Conservation (phyloP, 2,888 invertebrate genomes). For the Drosophila neoperkinsi region DNA sequence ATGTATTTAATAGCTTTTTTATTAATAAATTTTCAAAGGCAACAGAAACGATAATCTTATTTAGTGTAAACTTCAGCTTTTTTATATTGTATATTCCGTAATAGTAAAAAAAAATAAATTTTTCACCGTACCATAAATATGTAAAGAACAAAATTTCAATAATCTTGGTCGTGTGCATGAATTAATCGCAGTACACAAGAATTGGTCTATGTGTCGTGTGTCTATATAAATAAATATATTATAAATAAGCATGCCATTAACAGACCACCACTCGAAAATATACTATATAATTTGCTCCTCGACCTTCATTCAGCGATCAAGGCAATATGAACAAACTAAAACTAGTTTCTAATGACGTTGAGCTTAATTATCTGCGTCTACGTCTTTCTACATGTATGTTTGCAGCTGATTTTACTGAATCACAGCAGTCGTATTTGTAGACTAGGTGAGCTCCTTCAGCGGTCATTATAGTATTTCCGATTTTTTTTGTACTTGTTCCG, state of each 20-base stretch:
- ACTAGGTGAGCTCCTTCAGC: neutral
- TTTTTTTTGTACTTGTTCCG: neutral
- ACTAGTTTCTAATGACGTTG: slow-evolving; percentile 29
- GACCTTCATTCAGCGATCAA: slow-evolving; percentile 38
- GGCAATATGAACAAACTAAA: slow-evolving; percentile 24
- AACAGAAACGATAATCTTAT: neutral
- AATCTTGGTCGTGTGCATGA: neutral
- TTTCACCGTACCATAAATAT: too few relatives aligned
- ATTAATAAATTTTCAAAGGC: neutral
- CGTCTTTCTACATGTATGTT: neutral
- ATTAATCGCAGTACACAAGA: neutral
- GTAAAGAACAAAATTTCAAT: too few relatives aligned
- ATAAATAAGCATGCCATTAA: slow-evolving; percentile 27
- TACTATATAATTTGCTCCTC: slow-evolving; percentile 7
- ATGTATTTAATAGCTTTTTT: neutral
- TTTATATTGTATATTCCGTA: neutral
- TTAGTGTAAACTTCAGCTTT: neutral
- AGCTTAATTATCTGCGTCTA: slow-evolving; percentile 1
- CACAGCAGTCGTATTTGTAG: neutral
- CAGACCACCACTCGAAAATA: slow-evolving; percentile 5
- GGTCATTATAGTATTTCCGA: slow-evolving; percentile 4
- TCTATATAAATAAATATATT: neutral
- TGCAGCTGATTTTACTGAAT: neutral
- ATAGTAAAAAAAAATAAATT: neutral
- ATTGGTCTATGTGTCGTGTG: neutral